phyloP scores from a whole-genome alignment of 2,797 vertebrate species.

The Bradypus variegatus region DNA sequence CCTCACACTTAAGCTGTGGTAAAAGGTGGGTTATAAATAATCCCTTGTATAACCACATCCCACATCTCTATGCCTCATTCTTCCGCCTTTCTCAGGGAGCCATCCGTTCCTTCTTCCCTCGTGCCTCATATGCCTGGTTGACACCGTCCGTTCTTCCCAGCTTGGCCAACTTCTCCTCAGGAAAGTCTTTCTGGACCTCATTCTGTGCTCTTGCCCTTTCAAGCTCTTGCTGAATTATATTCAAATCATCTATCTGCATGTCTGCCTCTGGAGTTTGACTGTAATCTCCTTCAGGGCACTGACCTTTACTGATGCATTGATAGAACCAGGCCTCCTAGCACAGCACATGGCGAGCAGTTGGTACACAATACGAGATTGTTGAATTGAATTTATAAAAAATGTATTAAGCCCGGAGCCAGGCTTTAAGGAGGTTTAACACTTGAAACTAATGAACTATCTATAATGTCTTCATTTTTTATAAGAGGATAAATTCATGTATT shows the following conservation, averaged over 20 bases:
- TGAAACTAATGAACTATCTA: not conserved
- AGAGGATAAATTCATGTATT: not conserved
- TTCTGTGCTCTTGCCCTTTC: not conserved
- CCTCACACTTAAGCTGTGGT: not conserved
- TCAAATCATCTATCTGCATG: not conserved
- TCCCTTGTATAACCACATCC: rapidly evolving
- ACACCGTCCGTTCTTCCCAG: not conserved
- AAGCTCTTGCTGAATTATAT: not conserved
- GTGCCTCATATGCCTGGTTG: not conserved
- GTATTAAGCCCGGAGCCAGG: not conserved
- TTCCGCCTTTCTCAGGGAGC: not conserved
- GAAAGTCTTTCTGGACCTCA: not conserved
- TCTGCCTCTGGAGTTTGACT: not conserved
- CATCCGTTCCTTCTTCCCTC: not conserved
- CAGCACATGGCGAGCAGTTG: not conserved
- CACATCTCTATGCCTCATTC: not conserved
- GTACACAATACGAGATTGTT: not conserved
- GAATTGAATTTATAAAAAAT: not conserved
- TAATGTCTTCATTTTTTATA: not conserved
- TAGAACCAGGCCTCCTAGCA: rapidly evolving
- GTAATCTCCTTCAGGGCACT: not conserved
- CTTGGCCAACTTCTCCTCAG: not conserved
- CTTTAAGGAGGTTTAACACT: not conserved
- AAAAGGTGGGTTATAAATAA: not conserved
- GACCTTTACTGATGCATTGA: not conserved